Evolutionary conservation across 2,113 vertebrate genomes (phyloP), one percentile per base, ranked within the genome.

Genomic region (Pholis gunnellus): DNA sequence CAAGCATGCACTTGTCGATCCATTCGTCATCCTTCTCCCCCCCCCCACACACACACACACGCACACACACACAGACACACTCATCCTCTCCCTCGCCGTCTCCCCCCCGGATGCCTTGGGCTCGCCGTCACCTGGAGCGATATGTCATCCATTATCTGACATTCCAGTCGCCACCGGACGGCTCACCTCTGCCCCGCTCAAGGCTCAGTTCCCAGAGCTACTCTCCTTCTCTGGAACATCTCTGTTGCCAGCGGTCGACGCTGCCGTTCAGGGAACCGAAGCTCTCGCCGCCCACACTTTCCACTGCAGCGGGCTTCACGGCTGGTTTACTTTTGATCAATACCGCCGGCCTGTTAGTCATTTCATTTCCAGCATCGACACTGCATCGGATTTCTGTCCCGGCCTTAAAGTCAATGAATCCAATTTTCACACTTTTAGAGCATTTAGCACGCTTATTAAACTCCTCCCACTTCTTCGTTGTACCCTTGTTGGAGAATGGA

Each of bases 1-100:
- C 94, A 89, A 84, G 93, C 76, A 83, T 52, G 79, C 85, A 86
- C 92, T 91, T 94, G 92, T 91, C 89, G 57, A 17, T 85, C 82
- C 83, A 86, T 91, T 90, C 69, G 77, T 90, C 87, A 86, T 75
- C 87, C 75, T 9, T 56, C 34, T n/a, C 3, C 1, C 8, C 57
- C 5, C 20, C 56, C 56, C 72, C n/a, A n/a, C n/a, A n/a, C n/a
- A n/a, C n/a, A n/a, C n/a, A n/a, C n/a, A n/a, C n/a, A n/a, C n/a
- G n/a, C n/a, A n/a, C n/a, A n/a, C n/a, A n/a, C n/a, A n/a, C n/a
- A n/a, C n/a, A n/a, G n/a, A n/a, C n/a, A n/a, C 50, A 31, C 67
- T 9, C 80, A 14, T 9, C 38, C 81, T 40, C 76, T 22, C 61
- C 44, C 36, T 11, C 63, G 56, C 44, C 3, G 25, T 71, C 72